These are phyloP conservation scores for Trachymyrmex cornetzi DNA, from an alignment of 1,140 invertebrate species.

Conservation along the genomic window DNA sequence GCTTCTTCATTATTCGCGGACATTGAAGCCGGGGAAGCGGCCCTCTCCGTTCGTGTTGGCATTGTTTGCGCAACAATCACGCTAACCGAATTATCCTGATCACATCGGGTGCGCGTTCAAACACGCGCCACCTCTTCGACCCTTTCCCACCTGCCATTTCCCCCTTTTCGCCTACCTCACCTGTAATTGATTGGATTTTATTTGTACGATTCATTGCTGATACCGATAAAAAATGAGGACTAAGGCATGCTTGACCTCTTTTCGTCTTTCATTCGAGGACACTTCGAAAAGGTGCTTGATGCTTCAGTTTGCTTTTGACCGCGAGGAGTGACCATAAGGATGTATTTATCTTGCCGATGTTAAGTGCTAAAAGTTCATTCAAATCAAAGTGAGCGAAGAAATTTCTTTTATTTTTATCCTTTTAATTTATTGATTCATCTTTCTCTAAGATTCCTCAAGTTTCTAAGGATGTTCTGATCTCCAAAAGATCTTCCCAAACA, in stretches of 20 bases:
- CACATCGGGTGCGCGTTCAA: slow-evolving; percentile 59
- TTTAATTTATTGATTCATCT: neutral
- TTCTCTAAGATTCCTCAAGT: too few relatives aligned
- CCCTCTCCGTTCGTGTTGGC: slow-evolving; percentile 49
- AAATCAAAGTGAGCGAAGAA: slow-evolving; percentile 22
- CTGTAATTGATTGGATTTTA: slow-evolving; percentile 68
- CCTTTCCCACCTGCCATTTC: slow-evolving; percentile 18
- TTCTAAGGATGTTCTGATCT: too few relatives aligned
- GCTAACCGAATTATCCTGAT: slow-evolving; percentile 72
- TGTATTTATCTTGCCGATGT: slow-evolving; percentile 40
- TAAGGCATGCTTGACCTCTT: neutral
- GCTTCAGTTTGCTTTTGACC: slow-evolving; percentile 49
- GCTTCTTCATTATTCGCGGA: slow-evolving; percentile 58
- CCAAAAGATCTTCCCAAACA: too few relatives aligned
- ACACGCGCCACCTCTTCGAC: slow-evolving; percentile 38
- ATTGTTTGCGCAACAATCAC: slow-evolving; percentile 69
- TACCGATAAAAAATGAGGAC: slow-evolving; percentile 37
- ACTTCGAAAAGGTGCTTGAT: neutral
- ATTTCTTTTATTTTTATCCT: neutral
- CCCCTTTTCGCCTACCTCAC: neutral
- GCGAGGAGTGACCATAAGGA: slow-evolving; percentile 28
- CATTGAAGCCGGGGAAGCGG: slow-evolving; percentile 47
- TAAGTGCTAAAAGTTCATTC: neutral
- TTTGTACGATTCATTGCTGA: slow-evolving; percentile 60
- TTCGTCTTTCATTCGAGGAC: neutral